A percentile compares a stretch with the other conserved stretches of the same genome.
phyloP scores from a whole-genome alignment of 2,113 vertebrate genomes.

The Cochlearius cochlearius region DNA sequence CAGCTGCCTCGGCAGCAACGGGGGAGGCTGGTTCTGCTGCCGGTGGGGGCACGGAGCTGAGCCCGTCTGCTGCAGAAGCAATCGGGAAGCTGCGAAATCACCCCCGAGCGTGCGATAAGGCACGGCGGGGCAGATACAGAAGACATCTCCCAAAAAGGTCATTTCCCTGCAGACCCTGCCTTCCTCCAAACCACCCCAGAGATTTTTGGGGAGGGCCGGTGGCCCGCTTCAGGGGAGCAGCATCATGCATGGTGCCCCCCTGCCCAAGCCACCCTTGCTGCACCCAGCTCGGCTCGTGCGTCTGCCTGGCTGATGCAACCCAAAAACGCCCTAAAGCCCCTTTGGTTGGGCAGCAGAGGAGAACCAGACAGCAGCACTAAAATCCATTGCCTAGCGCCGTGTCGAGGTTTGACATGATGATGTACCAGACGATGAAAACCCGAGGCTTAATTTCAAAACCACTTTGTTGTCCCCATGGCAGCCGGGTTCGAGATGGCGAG shows the following conservation, averaged over 20 bases:
- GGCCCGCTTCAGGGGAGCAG: background rate
- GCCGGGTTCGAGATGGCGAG: background rate
- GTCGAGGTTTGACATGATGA: background rate
- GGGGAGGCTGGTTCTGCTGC: background rate
- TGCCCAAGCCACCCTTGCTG: background rate
- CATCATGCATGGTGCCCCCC: rapidly evolving
- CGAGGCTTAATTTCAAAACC: background rate
- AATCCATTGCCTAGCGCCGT: background rate
- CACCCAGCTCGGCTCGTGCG: rapidly evolving
- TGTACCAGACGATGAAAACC: background rate
- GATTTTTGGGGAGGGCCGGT: background rate
- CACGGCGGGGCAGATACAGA: background rate
- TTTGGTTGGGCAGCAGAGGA: background rate
- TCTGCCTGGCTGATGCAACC: background rate
- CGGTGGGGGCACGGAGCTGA: background rate
- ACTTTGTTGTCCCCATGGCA: background rate
- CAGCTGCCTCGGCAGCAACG: background rate
- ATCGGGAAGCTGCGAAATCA: rapidly evolving
- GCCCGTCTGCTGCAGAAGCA: background rate
- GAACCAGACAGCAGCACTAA: background rate
- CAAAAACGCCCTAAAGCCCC: background rate
- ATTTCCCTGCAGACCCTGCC: rapidly evolving
- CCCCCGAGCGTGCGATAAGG: rapidly evolving
- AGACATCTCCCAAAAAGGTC: background rate
- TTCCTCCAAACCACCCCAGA: background rate